phyloP scores from a whole-genome alignment of 2,113 vertebrate species.

The Fregetta grallaria region DNA sequence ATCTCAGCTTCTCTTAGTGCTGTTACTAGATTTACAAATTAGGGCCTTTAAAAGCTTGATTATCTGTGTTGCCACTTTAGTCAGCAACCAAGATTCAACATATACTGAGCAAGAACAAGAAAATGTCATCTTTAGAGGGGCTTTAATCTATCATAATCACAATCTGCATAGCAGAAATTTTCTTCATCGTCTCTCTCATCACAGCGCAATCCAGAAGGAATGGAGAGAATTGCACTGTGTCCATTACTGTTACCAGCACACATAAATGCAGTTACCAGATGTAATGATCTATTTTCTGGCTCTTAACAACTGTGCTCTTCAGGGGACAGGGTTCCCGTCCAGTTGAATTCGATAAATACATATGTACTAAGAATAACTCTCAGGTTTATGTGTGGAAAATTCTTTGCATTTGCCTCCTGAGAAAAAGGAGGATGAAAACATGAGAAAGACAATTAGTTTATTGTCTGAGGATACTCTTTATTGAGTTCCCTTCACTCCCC shows the following conservation, averaged over 20 bases:
- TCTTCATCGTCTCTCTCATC: not conserved
- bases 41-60: not conserved
- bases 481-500: not conserved
- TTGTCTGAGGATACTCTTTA: not conserved
- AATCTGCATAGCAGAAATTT: not conserved
- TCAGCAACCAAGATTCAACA: not conserved
- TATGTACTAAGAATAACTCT: not conserved
- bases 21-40: not conserved
- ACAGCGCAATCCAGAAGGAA: not conserved
- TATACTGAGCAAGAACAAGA: not conserved
- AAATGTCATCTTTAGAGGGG: not conserved
- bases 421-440: not conserved
- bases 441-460: not conserved
- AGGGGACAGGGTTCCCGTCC: not conserved
- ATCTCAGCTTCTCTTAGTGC: not conserved
- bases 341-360: not conserved
- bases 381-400: not conserved
- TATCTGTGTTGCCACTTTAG: not conserved
- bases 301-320: not conserved
- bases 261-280: not conserved
- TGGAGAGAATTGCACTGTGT: not conserved
- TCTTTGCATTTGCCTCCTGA: not conserved
- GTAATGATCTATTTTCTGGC: not conserved
- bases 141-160: not conserved
- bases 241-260: not conserved